Percentiles rank a stretch among this genome's conserved stretches.
Evolutionary conservation across 2,113 vertebrate genomes (phyloP).

Genomic region (Aegotheles bennettii): DNA sequence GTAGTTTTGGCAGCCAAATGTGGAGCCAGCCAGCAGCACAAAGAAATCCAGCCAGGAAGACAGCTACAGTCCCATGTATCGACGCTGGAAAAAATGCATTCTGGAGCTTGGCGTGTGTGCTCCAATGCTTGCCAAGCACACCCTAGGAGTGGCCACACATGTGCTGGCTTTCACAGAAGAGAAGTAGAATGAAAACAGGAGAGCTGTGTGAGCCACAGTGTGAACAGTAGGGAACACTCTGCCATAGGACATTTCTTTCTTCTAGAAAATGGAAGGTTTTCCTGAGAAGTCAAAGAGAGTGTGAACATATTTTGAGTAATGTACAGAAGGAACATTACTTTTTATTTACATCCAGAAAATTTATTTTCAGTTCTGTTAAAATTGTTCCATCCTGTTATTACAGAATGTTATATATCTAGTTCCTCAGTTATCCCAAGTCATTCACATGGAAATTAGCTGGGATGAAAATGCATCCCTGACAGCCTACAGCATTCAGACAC

Average conservation of each 20-base stretch:
- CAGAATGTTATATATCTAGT: background rate
- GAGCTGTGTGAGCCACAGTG: background rate
- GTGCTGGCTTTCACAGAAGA: background rate
- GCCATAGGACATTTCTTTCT: background rate
- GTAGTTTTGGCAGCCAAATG: background rate
- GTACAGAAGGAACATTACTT: background rate
- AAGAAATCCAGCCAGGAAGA: conserved; percentile 29
- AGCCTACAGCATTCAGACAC: background rate
- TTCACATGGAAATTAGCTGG: background rate
- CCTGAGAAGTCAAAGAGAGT: background rate
- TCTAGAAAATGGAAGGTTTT: background rate
- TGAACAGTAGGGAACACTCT: background rate
- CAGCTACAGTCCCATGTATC: background rate
- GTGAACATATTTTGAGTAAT: background rate
- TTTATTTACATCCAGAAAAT: background rate
- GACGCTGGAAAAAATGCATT: conserved; percentile 1
- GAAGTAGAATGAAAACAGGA: background rate
- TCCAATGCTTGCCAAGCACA: background rate
- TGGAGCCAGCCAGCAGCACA: background rate
- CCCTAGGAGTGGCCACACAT: conserved; percentile 11
- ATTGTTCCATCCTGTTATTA: background rate
- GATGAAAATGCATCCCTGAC: background rate
- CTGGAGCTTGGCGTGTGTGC: background rate
- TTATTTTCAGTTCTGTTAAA: background rate
- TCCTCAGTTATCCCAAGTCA: background rate